A percentile compares a stretch with the other conserved stretches of the same genome.
Conservation (phyloP, 2,797 vertebrate genomes). For the Hoplostethus atlanticus region DNA sequence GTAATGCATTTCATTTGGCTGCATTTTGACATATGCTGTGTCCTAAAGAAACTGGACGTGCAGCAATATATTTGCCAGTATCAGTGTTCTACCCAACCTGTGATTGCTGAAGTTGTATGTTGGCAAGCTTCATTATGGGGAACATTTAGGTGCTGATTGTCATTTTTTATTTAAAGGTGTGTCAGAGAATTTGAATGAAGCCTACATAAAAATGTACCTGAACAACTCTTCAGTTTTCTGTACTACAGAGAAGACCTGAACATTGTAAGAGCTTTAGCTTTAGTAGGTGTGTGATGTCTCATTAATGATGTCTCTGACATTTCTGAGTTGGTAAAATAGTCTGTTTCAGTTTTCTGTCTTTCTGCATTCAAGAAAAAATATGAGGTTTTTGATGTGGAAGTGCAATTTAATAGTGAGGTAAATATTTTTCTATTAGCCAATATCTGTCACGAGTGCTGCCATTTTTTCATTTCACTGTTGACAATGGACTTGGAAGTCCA, state of each 20-base stretch:
- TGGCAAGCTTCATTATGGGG: constrained; percentile 16
- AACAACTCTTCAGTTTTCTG: constrained; percentile 23
- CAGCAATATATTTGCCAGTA: constrained; percentile 31
- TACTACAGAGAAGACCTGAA: too few species aligned
- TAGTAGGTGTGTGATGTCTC: too few species aligned
- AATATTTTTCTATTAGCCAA: neutral
- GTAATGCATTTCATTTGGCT: constrained; percentile 46
- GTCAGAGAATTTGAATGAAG: constrained; percentile 39
- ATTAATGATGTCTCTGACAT: neutral
- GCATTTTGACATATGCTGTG: constrained; percentile 40
- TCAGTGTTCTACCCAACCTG: constrained; percentile 7
- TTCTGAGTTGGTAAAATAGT: constrained; percentile 6
- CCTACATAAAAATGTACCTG: constrained; percentile 7
- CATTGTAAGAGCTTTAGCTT: too few species aligned
- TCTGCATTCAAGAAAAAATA: neutral
- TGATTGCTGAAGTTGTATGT: constrained; percentile 7
- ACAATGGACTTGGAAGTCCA: neutral
- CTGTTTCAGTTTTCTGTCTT: neutral
- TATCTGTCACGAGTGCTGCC: constrained; percentile 18
- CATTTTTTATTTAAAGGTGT: neutral
- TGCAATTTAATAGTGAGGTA: constrained; percentile 8
- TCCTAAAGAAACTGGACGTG: neutral
- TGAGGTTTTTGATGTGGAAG: neutral
- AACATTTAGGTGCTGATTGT: neutral
- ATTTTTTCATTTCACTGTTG: constrained; percentile 42